Evolutionary conservation across 1,140 invertebrate genomes (phyloP), one percentile per base, ranked within the genome.

Genomic region (Dryas iulia): DNA sequence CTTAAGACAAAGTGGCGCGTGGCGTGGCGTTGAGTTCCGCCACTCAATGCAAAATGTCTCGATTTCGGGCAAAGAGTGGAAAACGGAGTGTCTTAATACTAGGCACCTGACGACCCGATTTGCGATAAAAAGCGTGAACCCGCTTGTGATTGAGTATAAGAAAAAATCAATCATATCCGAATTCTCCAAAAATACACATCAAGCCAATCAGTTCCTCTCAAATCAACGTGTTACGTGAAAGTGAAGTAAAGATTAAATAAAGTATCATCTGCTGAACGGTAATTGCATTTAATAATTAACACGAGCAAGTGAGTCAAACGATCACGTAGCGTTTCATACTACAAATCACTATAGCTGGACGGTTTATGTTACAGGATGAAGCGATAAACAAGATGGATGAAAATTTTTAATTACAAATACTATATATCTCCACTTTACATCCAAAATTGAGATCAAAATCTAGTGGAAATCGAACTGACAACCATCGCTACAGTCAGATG

Each of bases 281-380:
- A 67, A 66, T 63, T 73, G 60, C 39, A 75, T 84, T 84, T 82
- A 84, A 87, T 86, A 83, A 88, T 88, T 84, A 86, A 85, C 83
- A 81, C 69, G 67, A 63, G 56, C 68, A 72, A 85, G 77, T 81
- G 82, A 81, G 82, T 84, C 76, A 79, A 78, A 75, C 76, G 77
- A 86, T 83, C 82, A 82, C 75, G 70, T 72, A 66, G 73, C 77
- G 66, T 66, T 76, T 69, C 77, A 53, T 64, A 67, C 83, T 82
- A 88, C 83, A 88, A 84, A 86, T 88, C 84, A 88, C 80, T 74
- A 66, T 58, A 54, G 54, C 59, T 65, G 47, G 54, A 25, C 64
- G 73, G 72, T 62, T 1, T 57, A 79, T 77, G 73, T 60, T 28
- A 75, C 12, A 59, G 69, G 11, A 8, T n/a, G 11, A 31, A 24